These are phyloP conservation scores for Caenorhabditis doughertyi DNA, from an alignment of 2,888 invertebrate species.

Conservation along the genomic window DNA sequence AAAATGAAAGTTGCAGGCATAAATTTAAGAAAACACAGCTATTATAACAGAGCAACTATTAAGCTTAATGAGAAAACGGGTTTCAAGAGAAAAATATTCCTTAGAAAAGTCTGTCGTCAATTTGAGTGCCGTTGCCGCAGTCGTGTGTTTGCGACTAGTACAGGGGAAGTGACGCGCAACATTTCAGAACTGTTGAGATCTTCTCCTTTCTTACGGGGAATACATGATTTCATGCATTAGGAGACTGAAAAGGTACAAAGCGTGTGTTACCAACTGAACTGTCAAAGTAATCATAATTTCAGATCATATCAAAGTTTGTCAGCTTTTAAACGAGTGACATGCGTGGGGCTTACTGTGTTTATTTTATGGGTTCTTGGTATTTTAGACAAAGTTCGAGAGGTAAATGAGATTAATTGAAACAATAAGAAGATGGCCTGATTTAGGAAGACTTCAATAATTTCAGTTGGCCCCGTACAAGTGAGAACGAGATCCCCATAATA, in stretches of 20 bases:
- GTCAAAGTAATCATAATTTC: neutral
- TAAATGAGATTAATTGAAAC: neutral
- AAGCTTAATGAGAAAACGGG: too few relatives aligned
- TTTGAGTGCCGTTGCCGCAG: neutral
- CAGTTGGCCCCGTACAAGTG: constrained; percentile 26
- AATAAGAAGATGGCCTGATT: neutral
- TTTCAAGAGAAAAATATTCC: neutral
- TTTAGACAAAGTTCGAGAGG: constrained; percentile 46
- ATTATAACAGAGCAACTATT: too few relatives aligned
- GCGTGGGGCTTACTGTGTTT: constrained; percentile 12
- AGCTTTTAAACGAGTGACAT: too few relatives aligned
- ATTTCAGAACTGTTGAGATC: neutral
- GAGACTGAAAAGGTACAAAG: constrained; percentile 22
- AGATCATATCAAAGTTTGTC: neutral
- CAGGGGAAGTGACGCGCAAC: neutral
- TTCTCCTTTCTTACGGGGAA: neutral
- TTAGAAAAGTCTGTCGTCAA: neutral
- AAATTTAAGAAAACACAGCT: too few relatives aligned
- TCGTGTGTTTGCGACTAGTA: neutral
- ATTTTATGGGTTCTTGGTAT: constrained; percentile 27
- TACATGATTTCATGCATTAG: constrained; percentile 23
- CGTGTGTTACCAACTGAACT: neutral
- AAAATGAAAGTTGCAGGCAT: too few relatives aligned
- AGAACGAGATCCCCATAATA: neutral
- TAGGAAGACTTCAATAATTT: constrained; percentile 46